phyloP scores from a whole-genome alignment of 2,113 vertebrate genomes.

The Anolis sagrei region DNA sequence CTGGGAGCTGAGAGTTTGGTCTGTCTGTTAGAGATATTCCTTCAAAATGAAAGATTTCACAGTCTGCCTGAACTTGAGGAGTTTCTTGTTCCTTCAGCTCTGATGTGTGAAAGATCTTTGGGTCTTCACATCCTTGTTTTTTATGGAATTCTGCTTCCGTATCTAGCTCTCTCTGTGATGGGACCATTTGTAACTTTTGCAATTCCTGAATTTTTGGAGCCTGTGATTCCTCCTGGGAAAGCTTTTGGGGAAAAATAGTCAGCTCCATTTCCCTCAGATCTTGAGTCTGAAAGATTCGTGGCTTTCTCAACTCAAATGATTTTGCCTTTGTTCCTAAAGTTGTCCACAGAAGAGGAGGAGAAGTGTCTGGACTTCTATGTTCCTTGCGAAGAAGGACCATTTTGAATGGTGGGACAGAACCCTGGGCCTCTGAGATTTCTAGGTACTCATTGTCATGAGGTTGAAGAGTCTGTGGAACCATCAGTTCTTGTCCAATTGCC shows the following conservation, averaged over 20 bases:
- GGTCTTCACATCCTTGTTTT: not conserved
- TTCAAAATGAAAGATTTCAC: not conserved
- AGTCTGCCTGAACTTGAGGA: not conserved
- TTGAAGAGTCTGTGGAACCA: not conserved
- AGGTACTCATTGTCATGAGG: not conserved
- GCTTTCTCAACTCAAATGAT: conserved; percentile 6
- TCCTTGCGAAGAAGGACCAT: not conserved
- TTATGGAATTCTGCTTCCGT: not conserved
- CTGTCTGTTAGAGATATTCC: not conserved
- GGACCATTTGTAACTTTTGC: not conserved
- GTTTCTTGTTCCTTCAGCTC: not conserved
- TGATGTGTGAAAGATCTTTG: not conserved
- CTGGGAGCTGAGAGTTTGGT: not conserved
- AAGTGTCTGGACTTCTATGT: not conserved
- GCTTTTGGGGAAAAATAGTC: not conserved
- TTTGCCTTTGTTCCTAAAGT: conserved; percentile 2
- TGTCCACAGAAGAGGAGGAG: not conserved
- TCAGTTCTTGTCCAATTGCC: not conserved
- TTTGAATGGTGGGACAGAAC: not conserved
- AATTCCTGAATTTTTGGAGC: not conserved
- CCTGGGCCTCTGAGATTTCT: not conserved
- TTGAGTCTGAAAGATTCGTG: not conserved
- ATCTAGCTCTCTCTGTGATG: not conserved
- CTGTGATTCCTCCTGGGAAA: not conserved
- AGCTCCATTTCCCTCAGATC: not conserved